Percentiles rank a stretch among this genome's conserved stretches.
phyloP scores from a whole-genome alignment of 2,797 vertebrate genomes.

The Sebastes umbrosus region DNA sequence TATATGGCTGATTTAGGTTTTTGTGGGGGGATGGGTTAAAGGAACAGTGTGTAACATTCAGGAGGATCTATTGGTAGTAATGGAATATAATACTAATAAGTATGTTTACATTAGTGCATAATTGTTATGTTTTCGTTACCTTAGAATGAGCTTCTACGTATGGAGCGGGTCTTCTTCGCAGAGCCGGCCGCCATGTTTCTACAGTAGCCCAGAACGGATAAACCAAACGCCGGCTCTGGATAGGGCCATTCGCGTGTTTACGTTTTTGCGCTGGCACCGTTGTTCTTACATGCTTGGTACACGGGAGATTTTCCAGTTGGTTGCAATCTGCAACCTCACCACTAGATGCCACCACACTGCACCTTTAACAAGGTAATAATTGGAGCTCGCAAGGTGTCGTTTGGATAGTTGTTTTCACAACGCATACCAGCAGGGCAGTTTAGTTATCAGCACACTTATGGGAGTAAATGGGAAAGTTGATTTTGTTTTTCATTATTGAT shows the following conservation, averaged over 20 bases:
- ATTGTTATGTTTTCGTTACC: too few relatives aligned
- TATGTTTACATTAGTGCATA: too few relatives aligned
- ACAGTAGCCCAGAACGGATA: too few relatives aligned
- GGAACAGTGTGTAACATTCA: background rate
- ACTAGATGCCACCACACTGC: too few relatives aligned
- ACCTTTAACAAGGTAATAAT: background rate
- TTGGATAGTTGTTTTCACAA: background rate
- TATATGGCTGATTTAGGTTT: background rate
- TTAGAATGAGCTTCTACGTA: too few relatives aligned
- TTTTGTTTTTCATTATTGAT: background rate
- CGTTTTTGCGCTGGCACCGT: too few relatives aligned
- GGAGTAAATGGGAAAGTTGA: background rate
- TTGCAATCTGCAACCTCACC: too few relatives aligned
- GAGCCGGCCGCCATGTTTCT: too few relatives aligned
- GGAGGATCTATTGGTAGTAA: too few relatives aligned
- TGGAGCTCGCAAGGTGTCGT: background rate
- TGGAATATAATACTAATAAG: too few relatives aligned
- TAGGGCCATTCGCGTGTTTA: rapidly evolving
- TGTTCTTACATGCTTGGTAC: rapidly evolving
- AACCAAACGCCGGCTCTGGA: too few relatives aligned
- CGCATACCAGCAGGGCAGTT: background rate
- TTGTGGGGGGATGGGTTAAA: background rate
- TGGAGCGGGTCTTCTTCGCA: rapidly evolving
- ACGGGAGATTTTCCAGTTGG: rapidly evolving
- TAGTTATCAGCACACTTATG: background rate